Evolutionary conservation across 1,140 invertebrate species (phyloP).

Genomic region (Conus ventricosus): DNA sequence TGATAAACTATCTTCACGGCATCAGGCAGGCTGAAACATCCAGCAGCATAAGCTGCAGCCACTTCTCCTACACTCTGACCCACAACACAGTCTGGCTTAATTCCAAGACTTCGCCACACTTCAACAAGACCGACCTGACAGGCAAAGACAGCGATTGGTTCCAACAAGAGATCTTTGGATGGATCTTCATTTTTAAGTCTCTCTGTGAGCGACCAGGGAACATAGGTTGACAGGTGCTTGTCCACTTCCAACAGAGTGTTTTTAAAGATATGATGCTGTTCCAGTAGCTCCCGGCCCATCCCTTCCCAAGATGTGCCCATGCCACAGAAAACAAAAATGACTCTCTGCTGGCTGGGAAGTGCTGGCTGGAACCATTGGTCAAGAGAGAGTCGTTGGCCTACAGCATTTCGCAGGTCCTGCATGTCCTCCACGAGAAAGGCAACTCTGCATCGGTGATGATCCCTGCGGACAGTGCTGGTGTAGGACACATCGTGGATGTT

Average conservation of each 20-base stretch:
- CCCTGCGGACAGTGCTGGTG: constrained; percentile 50
- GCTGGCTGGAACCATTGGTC: background rate
- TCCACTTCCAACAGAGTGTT: constrained; percentile 48
- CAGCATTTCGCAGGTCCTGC: constrained; percentile 33
- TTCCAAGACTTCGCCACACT: constrained; percentile 54
- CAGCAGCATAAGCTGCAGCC: constrained; percentile 56
- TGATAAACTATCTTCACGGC: constrained; percentile 60
- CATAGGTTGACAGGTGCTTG: constrained; percentile 38
- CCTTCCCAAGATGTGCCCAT: constrained; percentile 56
- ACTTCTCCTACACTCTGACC: constrained; percentile 67
- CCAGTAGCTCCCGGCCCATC: constrained; percentile 51
- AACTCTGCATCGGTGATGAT: constrained; percentile 44
- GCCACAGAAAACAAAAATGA: constrained; percentile 61
- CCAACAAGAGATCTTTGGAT: constrained; percentile 46
- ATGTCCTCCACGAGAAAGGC: constrained; percentile 37
- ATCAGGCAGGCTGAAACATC: constrained; percentile 46
- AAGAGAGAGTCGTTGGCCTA: background rate
- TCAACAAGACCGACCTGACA: constrained; percentile 56
- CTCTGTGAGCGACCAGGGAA: constrained; percentile 46
- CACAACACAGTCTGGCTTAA: constrained; percentile 55
- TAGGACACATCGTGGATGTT: constrained; percentile 44
- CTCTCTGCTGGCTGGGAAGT: background rate
- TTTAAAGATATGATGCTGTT: background rate
- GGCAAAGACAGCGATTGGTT: constrained; percentile 61
- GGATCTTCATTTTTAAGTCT: constrained; percentile 38